Evolutionary conservation across 2,797 vertebrate genomes (phyloP).

Genomic region (Sibirionetta formosa): DNA sequence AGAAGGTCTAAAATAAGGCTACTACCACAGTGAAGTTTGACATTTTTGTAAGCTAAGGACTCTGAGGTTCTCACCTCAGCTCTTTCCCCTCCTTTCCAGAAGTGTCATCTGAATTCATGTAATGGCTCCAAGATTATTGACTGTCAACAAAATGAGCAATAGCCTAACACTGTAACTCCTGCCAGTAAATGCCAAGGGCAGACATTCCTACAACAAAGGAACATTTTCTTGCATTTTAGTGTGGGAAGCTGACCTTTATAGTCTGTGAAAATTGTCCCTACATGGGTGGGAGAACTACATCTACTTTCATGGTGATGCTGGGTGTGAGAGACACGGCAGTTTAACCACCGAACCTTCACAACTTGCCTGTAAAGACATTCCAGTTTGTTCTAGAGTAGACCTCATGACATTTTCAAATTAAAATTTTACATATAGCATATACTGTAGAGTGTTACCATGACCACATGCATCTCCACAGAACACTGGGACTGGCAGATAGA

Average conservation of each 20-base stretch:
- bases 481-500: background rate
- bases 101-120: background rate
- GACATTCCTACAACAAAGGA: accelerated
- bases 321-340: background rate
- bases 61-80: background rate
- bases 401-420: background rate
- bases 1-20: background rate
- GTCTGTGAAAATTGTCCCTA: accelerated
- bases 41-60: background rate
- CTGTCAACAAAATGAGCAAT: background rate
- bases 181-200: background rate
- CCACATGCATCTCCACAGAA: background rate
- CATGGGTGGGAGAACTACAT: background rate
- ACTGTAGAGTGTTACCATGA: background rate
- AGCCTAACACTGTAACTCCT: background rate
- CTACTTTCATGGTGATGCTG: accelerated
- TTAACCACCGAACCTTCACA: background rate
- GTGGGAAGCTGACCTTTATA: background rate
- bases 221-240: background rate
- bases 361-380: background rate
- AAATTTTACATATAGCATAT: background rate
- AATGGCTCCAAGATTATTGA: background rate
- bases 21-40: background rate
- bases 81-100: background rate
- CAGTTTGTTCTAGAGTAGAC: background rate